Base-by-base conservation (phyloP, 1,140 invertebrate species). In the Anoplolepis gracilipes region DNA sequence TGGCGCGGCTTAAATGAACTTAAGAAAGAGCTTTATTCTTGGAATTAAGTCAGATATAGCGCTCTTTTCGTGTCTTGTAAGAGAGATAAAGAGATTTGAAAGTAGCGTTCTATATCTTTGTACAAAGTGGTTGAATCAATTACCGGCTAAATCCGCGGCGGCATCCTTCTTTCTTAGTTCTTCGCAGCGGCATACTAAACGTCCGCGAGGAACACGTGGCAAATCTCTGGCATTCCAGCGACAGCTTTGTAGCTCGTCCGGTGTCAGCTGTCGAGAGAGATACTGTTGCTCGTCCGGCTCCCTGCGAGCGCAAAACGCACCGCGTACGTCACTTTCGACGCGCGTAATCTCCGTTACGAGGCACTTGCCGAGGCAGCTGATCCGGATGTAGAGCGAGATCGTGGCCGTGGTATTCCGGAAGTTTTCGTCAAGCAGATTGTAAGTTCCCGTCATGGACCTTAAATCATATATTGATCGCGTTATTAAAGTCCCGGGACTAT, bases 291-390 rank as follows among this genome's bases (percentile, higher is more conserved):
- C 77, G 49, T 90, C 91, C 5, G 49, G 88, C 10, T 94, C 90
- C 49, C 91, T 90, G 19, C 90, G 89, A 0, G 77, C 91, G 53
- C 90, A 89, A 46, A 93, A 93, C 28, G 70, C 57, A 3, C 33
- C 61, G 6, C 28, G 11, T 2, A 53, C 62, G 42, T 0, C 46
- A 46, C 55, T 65, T 59, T 39, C 53, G 0, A 76, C 78, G 0
- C 7, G 30, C 19, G 92, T 82, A 39, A 93, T 88, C 67, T 94
- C 92, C 7, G 93, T 93, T 19, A 93, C 87, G 33, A 94, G 78
- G 22, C 91, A 92, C 25, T 90, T 89, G 6, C 92, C 92, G 30
- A 94, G 88, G 36, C 92, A 90, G 57, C 89, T 94, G 30, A 94
- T 67, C 0, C 93, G 90, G 10, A 93, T 16, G 73, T 92, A 93